phyloP scores from a whole-genome alignment of 2,797 vertebrate genomes.

The Okamejei kenojei region DNA sequence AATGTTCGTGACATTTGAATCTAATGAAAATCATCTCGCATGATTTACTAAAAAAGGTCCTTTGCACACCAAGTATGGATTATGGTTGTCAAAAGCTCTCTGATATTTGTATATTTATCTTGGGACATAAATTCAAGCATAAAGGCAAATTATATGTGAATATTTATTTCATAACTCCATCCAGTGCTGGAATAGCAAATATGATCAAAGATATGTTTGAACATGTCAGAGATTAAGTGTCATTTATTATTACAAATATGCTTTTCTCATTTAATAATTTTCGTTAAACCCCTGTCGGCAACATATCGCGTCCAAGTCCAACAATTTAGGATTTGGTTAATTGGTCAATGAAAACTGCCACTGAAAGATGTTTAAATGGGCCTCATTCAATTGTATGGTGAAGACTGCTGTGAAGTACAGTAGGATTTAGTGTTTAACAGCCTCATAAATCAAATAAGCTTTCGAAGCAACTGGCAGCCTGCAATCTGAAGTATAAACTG shows the following conservation, averaged over 20 bases:
- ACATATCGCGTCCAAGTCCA: not conserved
- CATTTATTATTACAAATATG: not conserved
- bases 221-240: constrained; percentile 2
- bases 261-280: not conserved
- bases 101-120: not conserved
- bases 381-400: not conserved
- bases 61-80: not conserved
- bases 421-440: not conserved
- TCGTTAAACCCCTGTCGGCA: not conserved
- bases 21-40: not conserved
- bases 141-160: not conserved
- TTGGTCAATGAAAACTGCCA: constrained; percentile 30
- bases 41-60: not conserved
- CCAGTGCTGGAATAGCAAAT: not conserved
- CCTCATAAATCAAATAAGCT: not conserved
- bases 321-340: not conserved
- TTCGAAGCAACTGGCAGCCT: not conserved
- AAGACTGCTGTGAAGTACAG: not conserved
- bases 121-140: not conserved
- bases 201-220: not conserved
- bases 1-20: not conserved
- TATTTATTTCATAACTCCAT: not conserved
- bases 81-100: not conserved
- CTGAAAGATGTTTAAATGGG: not conserved
- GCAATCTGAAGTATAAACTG: not conserved